A percentile compares a stretch with the other conserved stretches of the same genome.
Conservation (phyloP, 1,140 invertebrate species). For the Colletes gigas region DNA sequence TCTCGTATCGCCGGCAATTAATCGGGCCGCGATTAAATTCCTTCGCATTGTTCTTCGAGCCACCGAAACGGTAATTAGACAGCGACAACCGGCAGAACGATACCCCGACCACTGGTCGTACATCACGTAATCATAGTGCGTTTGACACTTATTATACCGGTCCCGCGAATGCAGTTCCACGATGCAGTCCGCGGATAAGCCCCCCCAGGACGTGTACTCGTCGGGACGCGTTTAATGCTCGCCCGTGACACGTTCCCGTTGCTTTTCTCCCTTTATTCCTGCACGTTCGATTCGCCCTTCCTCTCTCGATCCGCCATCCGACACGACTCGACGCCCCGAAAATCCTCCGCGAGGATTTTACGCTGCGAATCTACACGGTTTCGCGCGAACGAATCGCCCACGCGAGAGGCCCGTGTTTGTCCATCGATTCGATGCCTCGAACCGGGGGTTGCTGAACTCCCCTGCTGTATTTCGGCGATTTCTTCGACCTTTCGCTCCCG, state of each 20-base stretch:
- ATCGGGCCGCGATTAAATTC: slow-evolving; percentile 32
- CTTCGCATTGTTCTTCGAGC: slow-evolving; percentile 29
- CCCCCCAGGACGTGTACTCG: slow-evolving; percentile 37
- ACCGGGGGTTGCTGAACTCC: background rate
- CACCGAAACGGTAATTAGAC: slow-evolving; percentile 42
- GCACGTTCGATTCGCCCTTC: background rate
- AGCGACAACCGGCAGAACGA: slow-evolving; percentile 16
- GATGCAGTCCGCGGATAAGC: slow-evolving; percentile 51
- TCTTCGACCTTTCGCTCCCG: too few species aligned
- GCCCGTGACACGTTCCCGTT: background rate
- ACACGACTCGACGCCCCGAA: background rate
- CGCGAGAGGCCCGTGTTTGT: background rate
- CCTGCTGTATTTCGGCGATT: too few species aligned
- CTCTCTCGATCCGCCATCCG: background rate
- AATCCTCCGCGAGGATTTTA: slow-evolving; percentile 10
- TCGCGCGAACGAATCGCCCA: background rate
- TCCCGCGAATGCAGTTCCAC: slow-evolving; percentile 1
- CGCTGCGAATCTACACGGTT: background rate
- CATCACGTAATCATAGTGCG: slow-evolving; percentile 56
- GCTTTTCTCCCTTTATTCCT: slow-evolving; percentile 36
- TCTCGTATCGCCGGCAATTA: slow-evolving; percentile 33
- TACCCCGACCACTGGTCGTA: slow-evolving; percentile 36
- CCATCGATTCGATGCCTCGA: background rate
- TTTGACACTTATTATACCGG: slow-evolving; percentile 57
- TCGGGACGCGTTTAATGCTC: slow-evolving; percentile 33